Evolutionary conservation across 2,888 invertebrate genomes (phyloP), one percentile per base, ranked within the genome.

Genomic region (Arctia plantaginis): DNA sequence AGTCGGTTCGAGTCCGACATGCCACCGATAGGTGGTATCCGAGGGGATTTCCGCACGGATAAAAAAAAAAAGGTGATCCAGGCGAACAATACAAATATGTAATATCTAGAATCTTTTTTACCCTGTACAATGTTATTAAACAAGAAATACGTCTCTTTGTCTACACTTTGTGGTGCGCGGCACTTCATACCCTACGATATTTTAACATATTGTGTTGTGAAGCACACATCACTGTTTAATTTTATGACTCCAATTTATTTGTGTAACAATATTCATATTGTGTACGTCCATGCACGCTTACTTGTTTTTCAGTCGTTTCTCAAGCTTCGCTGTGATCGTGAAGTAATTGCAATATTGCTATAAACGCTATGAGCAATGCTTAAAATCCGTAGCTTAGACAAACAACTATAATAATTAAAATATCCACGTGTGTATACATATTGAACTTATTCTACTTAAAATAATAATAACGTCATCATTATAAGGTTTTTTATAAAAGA

Each of bases 261-360:
- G 70, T 84, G 74, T 80, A 35, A 81, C 85, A 84, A 81, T 84
- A 85, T 66, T 82, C 80, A 86, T 87, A 79, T 77, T 87, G 82
- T 90, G 81, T 84, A 71, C 81, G 86, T 87, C 82, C 55, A 79
- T 77, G 85, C 85, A 86, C 85, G 77, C 79, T 73, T 76, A 51
- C 75, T 66, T 84, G 83, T 84, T 80, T 75, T 77, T 81, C 80
- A 80, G 81, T 84, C 51, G 27, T 27, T 55, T 75, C 71, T 77
- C 71, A 76, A 79, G 84, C 85, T 84, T 84, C 77, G 77, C 76
- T 85, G 77, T 83, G 72, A 80, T 76, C 76, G 82, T 85, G 82
- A 84, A 75, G 82, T 81, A 78, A 69, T 73, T 77, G 62, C 68
- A 82, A 76, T 68, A 74, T 75, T 77, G 84, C 84, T 85, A 72